Evolutionary conservation across 2,888 invertebrate genomes (phyloP).

Genomic region (Listrodromus nycthemerus): DNA sequence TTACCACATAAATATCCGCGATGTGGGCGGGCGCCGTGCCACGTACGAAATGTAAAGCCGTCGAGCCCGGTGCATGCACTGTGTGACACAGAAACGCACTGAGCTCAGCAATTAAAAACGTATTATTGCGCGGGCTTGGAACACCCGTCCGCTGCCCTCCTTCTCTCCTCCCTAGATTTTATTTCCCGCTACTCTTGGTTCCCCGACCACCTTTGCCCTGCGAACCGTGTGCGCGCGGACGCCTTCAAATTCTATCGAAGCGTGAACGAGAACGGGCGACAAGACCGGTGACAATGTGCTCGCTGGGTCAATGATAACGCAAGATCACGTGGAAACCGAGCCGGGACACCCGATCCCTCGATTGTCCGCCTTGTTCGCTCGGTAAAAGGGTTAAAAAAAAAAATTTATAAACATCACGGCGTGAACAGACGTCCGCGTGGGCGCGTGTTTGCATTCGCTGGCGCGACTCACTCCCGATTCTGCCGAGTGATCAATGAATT

Average conservation of each 20-base stretch:
- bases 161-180: slow-evolving; percentile 13
- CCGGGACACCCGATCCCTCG: slow-evolving; percentile 51
- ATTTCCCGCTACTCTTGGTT: background rate
- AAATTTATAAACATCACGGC: background rate
- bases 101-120: slow-evolving; percentile 70
- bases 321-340: slow-evolving; percentile 21
- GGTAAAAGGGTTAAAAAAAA: background rate
- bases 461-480: background rate
- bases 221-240: background rate
- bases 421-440: background rate
- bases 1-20: slow-evolving; percentile 72
- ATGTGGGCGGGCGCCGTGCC: slow-evolving; percentile 74
- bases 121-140: slow-evolving; percentile 63
- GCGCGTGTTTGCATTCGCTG: background rate
- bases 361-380: slow-evolving; percentile 37
- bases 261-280: slow-evolving; percentile 51
- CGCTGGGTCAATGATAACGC: slow-evolving; percentile 52
- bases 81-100: slow-evolving; percentile 72
- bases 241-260: slow-evolving; percentile 55
- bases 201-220: slow-evolving; percentile 32
- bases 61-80: slow-evolving; percentile 53
- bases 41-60: slow-evolving; percentile 31
- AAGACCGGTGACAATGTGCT: slow-evolving; percentile 47
- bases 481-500: slow-evolving; percentile 15
- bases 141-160: slow-evolving; percentile 5